Base-by-base conservation (phyloP, 2,113 vertebrate genomes). In the Lethenteron camtschaticum region DNA sequence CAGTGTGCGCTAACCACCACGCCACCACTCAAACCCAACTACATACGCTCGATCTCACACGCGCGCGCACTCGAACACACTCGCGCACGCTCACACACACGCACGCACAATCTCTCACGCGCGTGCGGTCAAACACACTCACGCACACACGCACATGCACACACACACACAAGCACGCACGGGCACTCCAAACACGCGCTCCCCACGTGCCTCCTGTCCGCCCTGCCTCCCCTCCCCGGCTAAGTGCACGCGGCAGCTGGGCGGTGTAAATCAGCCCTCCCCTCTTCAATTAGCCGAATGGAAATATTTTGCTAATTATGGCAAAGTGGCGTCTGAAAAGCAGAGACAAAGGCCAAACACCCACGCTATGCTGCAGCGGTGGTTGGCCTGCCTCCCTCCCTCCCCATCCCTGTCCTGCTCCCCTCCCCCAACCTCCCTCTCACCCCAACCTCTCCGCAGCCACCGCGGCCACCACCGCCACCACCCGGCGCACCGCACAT, bases 251-350 rank as follows among this genome's bases (percentile, higher is more conserved):
- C 63, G 41, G 41, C 63, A 66, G 63, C n/a, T 66, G 63, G n/a
- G 63, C n/a, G 63, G n/a, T 24, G 63, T 66, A 66, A 66, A 66
- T 66, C 63, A 66, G 63, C 63, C 63, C n/a, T 24, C 41, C 41
- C 41, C 63, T 24, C 63, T 66, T 66, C 63, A 66, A 66, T 66
- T 66, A n/a, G 24, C 24, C 63, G n/a, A 66, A 66, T 66, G 63
- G 63, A 66, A 66, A 66, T 66, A 66, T 66, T 66, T 66, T 66
- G 63, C 63, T 66, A 66, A 66, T 66, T 24, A 66, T 24, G 63
- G n/a, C 63, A 66, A 66, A 66, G 63, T 66, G 63, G n/a, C 63
- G 24, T 24, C 24, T 16, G 63, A 66, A 66, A 66, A 41, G 41
- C 41, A 41, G 63, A 66, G 8, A 66, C 63, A 66, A 66, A 66